Evolutionary conservation across 2,113 vertebrate species (phyloP), one percentile per base, ranked within the genome.

Genomic region (Mobula birostris): DNA sequence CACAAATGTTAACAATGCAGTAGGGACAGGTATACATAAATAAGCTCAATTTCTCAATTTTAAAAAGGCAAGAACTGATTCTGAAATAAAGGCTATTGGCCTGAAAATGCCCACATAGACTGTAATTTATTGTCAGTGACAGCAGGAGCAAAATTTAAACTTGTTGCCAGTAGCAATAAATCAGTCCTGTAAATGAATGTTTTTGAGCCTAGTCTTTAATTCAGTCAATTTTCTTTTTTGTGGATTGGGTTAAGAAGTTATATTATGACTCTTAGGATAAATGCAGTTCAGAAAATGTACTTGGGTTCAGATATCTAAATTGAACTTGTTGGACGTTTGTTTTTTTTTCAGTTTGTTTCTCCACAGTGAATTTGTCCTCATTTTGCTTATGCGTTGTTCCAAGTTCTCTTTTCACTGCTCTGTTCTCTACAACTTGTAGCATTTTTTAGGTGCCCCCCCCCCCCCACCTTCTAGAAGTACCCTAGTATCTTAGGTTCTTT

Each of bases 141-240:
- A 87, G 48, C 27, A 68, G 85, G 85, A 66, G 85, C 61, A 32
- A 63, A 90, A 19, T 90, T 90, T 90, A 90, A 90, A 90, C 61
- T 66, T 90, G 61, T 12, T 32, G 85, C 29, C n/a, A 66, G 61
- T 36, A 90, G 32, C 15, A 36, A 66, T 90, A 90, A 32, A 68
- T 68, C 85, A 90, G 61, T 32, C 15, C 2, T 32, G n/a, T 68
- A 32, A 90, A 29, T 90, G 58, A 17, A 68, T 29, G 66, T 66
- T 68, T 90, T 66, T 66, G 15, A 90, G 29, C 29, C 85, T 66
- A 66, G 27, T 61, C 85, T 66, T 90, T 90, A 66, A 66, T 90
- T 66, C 61, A n/a, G 61, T 7, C 85, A 90, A 56, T 32, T 68
- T 66, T 66, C 19, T 2, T 90, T 90, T 66, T 58, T 63, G 63